Base-by-base conservation (phyloP, 2,113 vertebrate species). In the Nerophis ophidion region DNA sequence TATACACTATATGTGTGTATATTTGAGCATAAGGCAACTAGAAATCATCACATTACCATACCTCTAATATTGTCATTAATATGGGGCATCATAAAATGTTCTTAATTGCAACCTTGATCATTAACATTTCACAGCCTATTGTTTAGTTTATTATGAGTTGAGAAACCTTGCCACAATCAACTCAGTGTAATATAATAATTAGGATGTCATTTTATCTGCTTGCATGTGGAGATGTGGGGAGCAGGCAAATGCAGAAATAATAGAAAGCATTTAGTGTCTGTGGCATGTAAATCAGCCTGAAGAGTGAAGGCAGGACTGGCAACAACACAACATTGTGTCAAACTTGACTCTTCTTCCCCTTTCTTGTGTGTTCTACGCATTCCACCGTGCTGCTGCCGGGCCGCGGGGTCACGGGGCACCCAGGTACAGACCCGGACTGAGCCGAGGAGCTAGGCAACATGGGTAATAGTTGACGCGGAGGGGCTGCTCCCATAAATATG, bases 401-500 rank as follows among this genome's bases (percentile, higher is more conserved):
- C 66, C 80, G 79, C 76, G 7, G 65, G 81, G 86, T 81, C 76
- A 76, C 53, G 12, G 69, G 53, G 58, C 69, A 66, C 71, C 68
- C 61, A 76, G 68, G 65, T n/a, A 52, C 70, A 78, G 61, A 81
- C 72, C 59, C 60, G 54, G 63, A 59, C 60, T 60, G 67, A 68
- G 71, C 63, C 16, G 63, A 68, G 63, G 66, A 62, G 54, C n/a
- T 10, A 40, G 61, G 56, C 63, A 63, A 64, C 48, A 45, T 26
- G 56, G 60, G 56, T 6, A 50, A 49, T 44, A 45, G n/a, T 44
- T 11, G 58, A 40, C 40, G n/a, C 11, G 14, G 17, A 44, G 34
- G 56, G 14, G 61, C 65, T 48, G 58, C 47, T 50, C 68, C 57
- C 66, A 68, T 84, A 86, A 86, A 87, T 85, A 74, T 73, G 53